A percentile compares a stretch with the other conserved stretches of the same genome.
phyloP scores from a whole-genome alignment of 2,888 invertebrate species.

The Liopterus haemorrhoidalis region DNA sequence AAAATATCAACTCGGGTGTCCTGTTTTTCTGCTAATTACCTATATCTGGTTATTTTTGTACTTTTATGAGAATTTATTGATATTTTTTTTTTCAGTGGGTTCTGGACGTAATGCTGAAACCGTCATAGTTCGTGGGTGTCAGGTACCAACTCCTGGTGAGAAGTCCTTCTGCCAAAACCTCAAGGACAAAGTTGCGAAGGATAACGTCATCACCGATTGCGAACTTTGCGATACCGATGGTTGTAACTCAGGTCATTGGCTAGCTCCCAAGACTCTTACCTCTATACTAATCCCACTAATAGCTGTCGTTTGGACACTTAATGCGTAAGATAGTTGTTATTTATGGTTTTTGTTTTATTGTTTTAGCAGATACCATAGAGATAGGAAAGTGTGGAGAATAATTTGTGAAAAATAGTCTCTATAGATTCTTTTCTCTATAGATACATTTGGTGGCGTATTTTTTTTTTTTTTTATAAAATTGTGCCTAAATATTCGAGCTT shows the following conservation, averaged over 20 bases:
- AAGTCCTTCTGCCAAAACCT: slow-evolving; percentile 41
- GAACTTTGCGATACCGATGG: slow-evolving; percentile 49
- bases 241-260: slow-evolving; percentile 48
- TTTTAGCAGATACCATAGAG: too few species aligned
- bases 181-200: slow-evolving; percentile 27
- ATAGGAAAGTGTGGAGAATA: too few species aligned
- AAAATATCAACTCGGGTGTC: too few species aligned
- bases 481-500: too few species aligned
- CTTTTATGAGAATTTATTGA: too few species aligned
- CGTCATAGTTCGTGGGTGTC: slow-evolving; percentile 41
- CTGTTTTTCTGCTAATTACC: too few species aligned
- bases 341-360: slow-evolving; percentile 1
- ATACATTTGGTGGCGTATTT: too few species aligned
- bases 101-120: slow-evolving; percentile 38
- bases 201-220: slow-evolving; percentile 37
- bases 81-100: slow-evolving; percentile 36
- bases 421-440: too few species aligned
- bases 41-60: too few species aligned
- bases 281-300: slow-evolving; percentile 42
- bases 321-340: neutral
- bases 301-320: neutral
- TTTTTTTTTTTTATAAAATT: too few species aligned
- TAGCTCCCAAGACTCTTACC: slow-evolving; percentile 42
- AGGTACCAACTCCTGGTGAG: slow-evolving; percentile 38
- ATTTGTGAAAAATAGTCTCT: too few species aligned